Conservation (phyloP, 2,797 vertebrate species). For the Kryptolebias ocellatus region DNA sequence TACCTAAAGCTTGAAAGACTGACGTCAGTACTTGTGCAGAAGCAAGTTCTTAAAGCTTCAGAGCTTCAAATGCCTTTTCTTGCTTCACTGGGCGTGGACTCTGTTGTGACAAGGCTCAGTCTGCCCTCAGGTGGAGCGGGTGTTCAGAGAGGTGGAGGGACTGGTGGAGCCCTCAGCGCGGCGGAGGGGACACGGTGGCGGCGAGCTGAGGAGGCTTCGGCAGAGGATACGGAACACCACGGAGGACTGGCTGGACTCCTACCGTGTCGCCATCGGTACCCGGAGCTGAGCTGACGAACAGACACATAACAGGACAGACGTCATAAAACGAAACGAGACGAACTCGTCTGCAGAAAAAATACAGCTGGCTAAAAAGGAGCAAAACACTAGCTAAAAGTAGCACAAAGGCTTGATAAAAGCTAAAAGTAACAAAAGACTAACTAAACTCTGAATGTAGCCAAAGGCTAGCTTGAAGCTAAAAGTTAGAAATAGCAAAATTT, state of each 20-base stretch:
- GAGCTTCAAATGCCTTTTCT: conserved; percentile 21
- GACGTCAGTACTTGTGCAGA: background rate
- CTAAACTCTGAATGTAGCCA: too few relatives aligned
- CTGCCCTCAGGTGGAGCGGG: conserved; percentile 46
- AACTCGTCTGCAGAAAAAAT: too few relatives aligned
- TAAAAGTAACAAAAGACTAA: too few relatives aligned
- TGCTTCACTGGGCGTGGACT: conserved; percentile 22
- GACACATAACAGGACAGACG: background rate
- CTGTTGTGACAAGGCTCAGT: conserved; percentile 42
- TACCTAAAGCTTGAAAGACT: too few relatives aligned
- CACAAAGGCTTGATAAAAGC: too few relatives aligned
- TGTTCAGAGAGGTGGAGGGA: conserved; percentile 51
- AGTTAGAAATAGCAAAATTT: too few relatives aligned
- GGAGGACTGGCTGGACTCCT: conserved; percentile 79
- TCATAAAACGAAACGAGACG: background rate
- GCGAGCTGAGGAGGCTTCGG: conserved; percentile 73
- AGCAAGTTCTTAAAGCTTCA: background rate
- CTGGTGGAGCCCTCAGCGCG: conserved; percentile 42
- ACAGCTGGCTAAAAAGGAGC: too few relatives aligned
- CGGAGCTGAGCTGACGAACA: conserved; percentile 10
- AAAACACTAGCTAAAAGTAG: too few relatives aligned
- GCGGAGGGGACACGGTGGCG: conserved; percentile 51
- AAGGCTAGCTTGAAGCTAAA: too few relatives aligned
- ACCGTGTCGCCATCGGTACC: conserved; percentile 73
- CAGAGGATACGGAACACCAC: conserved; percentile 65